Conservation (phyloP, 92 coral and sea anemone species). For the Montipora capitata region DNA sequence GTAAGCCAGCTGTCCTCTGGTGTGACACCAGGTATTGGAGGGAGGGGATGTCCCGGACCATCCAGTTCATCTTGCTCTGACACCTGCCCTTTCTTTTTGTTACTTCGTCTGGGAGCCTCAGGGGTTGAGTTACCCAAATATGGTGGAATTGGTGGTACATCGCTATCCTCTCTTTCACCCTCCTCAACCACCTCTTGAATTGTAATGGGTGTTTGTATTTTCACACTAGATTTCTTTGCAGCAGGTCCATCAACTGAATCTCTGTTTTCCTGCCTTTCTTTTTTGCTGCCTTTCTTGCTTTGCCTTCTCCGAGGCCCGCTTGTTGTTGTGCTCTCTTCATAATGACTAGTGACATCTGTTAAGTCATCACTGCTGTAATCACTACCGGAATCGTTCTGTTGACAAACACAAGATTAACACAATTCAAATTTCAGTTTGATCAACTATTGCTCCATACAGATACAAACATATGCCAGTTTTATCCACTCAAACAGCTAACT, state of each 20-base stretch:
- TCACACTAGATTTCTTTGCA: conserved; percentile 63
- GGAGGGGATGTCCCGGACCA: conserved; percentile 33
- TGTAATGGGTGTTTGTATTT: conserved; percentile 52
- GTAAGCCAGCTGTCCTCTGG: conserved; percentile 36
- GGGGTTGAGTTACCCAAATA: conserved; percentile 28
- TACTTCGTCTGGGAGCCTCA: conserved; percentile 28
- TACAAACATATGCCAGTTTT: too few species aligned
- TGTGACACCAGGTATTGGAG: conserved; percentile 21
- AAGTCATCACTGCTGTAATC: conserved; percentile 82
- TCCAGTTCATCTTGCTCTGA: conserved; percentile 33
- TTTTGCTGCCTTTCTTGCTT: conserved; percentile 53
- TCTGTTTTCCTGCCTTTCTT: conserved; percentile 55
- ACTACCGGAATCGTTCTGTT: conserved; percentile 23
- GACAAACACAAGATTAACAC: neutral
- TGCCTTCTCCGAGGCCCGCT: conserved; percentile 50
- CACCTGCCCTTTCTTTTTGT: conserved; percentile 19
- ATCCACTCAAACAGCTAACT: too few species aligned
- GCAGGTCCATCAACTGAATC: conserved; percentile 29
- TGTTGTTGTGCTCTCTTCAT: conserved; percentile 81
- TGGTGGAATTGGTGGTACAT: conserved; percentile 42
- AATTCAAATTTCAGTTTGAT: too few species aligned
- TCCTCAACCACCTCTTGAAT: conserved; percentile 71
- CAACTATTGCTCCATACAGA: too few species aligned
- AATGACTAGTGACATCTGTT: conserved; percentile 92
- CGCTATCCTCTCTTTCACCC: conserved; percentile 36